Base-by-base conservation (phyloP, 2,113 vertebrate species). In the Zosterops hypoxanthus region DNA sequence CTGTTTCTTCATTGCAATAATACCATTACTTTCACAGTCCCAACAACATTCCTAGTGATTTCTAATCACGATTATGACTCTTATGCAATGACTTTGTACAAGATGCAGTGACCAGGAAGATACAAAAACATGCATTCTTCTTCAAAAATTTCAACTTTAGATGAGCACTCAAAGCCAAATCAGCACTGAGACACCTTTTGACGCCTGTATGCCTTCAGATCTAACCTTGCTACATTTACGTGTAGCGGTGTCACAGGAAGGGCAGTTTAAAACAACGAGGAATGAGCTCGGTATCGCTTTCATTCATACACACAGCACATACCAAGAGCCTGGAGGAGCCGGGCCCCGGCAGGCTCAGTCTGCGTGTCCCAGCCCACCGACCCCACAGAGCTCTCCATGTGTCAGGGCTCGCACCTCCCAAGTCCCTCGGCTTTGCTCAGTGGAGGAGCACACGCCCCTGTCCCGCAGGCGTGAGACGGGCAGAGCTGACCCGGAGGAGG, bases 311-410 rank as follows among this genome's bases (percentile, higher is more conserved):
- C 36, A 13, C 31, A 46, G 44, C 63, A 46, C 1, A 16, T 5
- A 29, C 0, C 49, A 10, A 11, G 56, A 68, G 49, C 19, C 41
- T 2, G 5, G 7, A 36, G 31, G 9, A 33, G 1, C 2, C 22
- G 33, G 26, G 20, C 44, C 49, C 39, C 24, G 8, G 12, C 26
- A 17, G 34, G 33, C 70, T 77, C 46, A 5, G 42, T 1, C 36
- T 24, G 52, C 42, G 5, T 15, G 8, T 31, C 55, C 68, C 9
- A 36, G 10, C 17, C 11, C 93, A 3, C 4, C 0, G 60, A 50
- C 39, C 63, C 33, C 1, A 22, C 77, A 17, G 39, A 50, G 34
- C 52, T 28, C 84, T 25, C 60, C 0, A 0, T 5, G 15, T 3
- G 63, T 24, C 72, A 11, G 26, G 24, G 28, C 53, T 86, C 46